Evolutionary conservation across 2,113 vertebrate species (phyloP), one percentile per base, ranked within the genome.

Genomic region (Tetrao urogallus): DNA sequence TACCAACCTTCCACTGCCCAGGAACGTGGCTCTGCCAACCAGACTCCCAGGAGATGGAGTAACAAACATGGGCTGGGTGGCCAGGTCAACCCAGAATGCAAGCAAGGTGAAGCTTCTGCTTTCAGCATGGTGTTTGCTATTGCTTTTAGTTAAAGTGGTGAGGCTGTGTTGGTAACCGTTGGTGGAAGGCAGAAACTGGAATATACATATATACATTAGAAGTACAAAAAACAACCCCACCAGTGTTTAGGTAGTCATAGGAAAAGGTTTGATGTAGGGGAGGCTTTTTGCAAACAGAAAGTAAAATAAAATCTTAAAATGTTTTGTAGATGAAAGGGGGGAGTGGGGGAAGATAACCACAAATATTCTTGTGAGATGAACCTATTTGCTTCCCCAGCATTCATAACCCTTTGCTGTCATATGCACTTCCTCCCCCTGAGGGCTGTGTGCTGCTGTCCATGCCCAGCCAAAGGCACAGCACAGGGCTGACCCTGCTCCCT

Each of bases 11-110:
- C 58, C 34, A 2, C 42, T 16, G 61, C 34, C 52, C 0, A 0
- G 1, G 22, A 43, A 36, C 1, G 0, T 0, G 3, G 70, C 24
- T 82, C 27, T 45, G 43, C 72, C 0, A 0, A 13, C 13, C 1
- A 4, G 45, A 45, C 61, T 64, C 5, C 4, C 1, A 1, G 30
- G 66, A 54, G 50, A 61, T 47, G 72, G 65, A 40, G 6, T 2
- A 61, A 34, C 2, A 8, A 54, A 7, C 40, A 8, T 27, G 34
- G 12, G 65, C 27, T 0, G 21, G 45, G 8, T 72, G 69, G 56
- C 75, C 57, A 12, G 34, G 45, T 76, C 7, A 3, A 8, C 45
- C 82, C 47, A 3, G 13, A 45, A 64, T 30, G 54, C 7, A 30
- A 56, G 63, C 19, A 47, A 54, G 65, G 20, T 0, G 7, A 6